Conservation (phyloP, 2,113 vertebrate species). For the Anguilla japonica region DNA sequence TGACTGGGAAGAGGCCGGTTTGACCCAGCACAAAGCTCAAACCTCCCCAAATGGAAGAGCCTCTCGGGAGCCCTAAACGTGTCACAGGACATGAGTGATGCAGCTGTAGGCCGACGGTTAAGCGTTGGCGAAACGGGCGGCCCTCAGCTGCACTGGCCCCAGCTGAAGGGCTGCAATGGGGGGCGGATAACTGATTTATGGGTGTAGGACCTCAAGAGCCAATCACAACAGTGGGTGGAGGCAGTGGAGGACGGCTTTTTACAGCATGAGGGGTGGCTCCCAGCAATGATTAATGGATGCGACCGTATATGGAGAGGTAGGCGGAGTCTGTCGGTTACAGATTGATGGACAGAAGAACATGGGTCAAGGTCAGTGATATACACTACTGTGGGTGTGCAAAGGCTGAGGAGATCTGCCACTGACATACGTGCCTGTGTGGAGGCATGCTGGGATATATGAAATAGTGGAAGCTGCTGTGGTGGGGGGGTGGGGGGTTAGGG, state of each 20-base stretch:
- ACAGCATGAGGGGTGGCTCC: background rate
- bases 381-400: background rate
- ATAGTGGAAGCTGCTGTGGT: background rate
- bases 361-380: background rate
- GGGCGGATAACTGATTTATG: background rate
- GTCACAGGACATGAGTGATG: background rate
- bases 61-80: background rate
- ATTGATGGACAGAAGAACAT: background rate
- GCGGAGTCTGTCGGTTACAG: background rate
- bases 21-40: background rate
- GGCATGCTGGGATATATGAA: too few species aligned
- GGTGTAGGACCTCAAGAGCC: background rate
- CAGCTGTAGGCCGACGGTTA: background rate
- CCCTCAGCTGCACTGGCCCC: background rate
- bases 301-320: background rate
- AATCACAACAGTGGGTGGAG: background rate
- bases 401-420: background rate
- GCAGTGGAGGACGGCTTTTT: background rate
- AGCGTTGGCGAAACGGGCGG: background rate
- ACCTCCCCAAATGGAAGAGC: background rate
- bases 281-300: background rate
- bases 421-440: too few species aligned
- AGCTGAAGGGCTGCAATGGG: background rate
- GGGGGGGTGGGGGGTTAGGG: background rate
- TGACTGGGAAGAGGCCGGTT: background rate